Evolutionary conservation across 1,140 invertebrate species (phyloP).

Genomic region (Lordiphosa collinella): DNA sequence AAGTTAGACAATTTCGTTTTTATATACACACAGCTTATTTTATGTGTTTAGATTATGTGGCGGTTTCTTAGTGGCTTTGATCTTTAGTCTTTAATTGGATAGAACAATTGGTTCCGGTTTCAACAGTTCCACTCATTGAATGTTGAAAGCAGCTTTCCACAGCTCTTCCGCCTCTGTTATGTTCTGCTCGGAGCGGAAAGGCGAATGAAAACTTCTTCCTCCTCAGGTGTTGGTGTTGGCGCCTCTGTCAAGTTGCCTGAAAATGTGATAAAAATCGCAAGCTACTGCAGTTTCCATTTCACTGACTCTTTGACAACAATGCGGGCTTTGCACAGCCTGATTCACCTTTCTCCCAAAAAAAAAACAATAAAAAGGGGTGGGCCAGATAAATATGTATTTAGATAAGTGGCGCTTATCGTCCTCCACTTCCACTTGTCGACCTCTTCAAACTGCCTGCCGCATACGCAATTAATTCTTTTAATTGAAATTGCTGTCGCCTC

Average conservation of each 20-base stretch:
- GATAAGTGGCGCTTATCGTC: slow-evolving; percentile 66
- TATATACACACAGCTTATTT: too few species aligned
- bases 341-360: slow-evolving; percentile 1
- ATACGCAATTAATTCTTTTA: slow-evolving; percentile 74
- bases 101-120: slow-evolving; percentile 46
- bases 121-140: slow-evolving; percentile 12
- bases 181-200: too few species aligned
- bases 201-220: slow-evolving; percentile 24
- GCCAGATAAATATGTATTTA: slow-evolving; percentile 70
- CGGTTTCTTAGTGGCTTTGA: slow-evolving; percentile 29
- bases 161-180: too few species aligned
- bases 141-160: slow-evolving; percentile 29
- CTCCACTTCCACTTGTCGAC: neutral
- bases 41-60: slow-evolving; percentile 29
- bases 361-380: neutral
- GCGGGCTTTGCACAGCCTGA: slow-evolving; percentile 26
- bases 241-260: slow-evolving; percentile 60
- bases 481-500: slow-evolving; percentile 69
- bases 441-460: slow-evolving; percentile 60
- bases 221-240: slow-evolving; percentile 44
- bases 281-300: slow-evolving; percentile 43
- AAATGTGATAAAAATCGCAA: too few species aligned
- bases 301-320: slow-evolving; percentile 50
- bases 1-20: too few species aligned
- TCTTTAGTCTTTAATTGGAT: slow-evolving; percentile 16